Base-by-base conservation (phyloP, 2,797 vertebrate species). In the Otolemur crassicaudatus region DNA sequence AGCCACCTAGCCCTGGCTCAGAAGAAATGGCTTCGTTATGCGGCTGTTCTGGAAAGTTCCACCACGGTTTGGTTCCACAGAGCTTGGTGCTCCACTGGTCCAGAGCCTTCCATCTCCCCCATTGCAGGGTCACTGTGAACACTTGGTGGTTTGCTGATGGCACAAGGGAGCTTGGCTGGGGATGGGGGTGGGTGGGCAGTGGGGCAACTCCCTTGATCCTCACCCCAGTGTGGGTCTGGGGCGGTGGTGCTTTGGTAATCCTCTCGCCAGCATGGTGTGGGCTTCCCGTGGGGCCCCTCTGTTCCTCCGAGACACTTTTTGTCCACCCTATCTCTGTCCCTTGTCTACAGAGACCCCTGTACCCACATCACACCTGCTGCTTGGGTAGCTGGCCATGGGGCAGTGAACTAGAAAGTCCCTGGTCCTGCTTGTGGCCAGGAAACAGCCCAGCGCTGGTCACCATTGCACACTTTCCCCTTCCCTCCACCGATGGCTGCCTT, bases 361-460 rank as follows among this genome's bases (percentile, higher is more conserved):
- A 76, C 40, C 29, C 20, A 73, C 46, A 43, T 17, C 34, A 29
- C 16, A 4, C 12, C 2, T 16, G 43, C 63, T 29, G 11, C 43
- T 5, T 61, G 0, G 5, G 69, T 17, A 70, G 76, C 34, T 0
- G 10, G 40, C 3, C 20, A 0, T 8, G 0, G 12, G 40, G 3
- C 27, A 14, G 27, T 11, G 29, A 13, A 4, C 34, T 0, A 43
- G 8, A 81, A 7, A 8, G 61, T 2, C 75, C 70, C 0, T 0
- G 19, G 13, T 43, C 6, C 49, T 14, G n/a, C 73, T 31, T 2
- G 0, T 0, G 0, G 19, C 67, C 17, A n/a, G 25, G 61, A 31
- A 53, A 12, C 9, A 0, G 2, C 46, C 29, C 2, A 8, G 3
- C 1, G 0, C 10, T 5, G 20, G 53, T 27, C 6, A 4, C 11